phyloP scores from a whole-genome alignment of 2,113 vertebrate species.

The Micronycteris hirsuta region DNA sequence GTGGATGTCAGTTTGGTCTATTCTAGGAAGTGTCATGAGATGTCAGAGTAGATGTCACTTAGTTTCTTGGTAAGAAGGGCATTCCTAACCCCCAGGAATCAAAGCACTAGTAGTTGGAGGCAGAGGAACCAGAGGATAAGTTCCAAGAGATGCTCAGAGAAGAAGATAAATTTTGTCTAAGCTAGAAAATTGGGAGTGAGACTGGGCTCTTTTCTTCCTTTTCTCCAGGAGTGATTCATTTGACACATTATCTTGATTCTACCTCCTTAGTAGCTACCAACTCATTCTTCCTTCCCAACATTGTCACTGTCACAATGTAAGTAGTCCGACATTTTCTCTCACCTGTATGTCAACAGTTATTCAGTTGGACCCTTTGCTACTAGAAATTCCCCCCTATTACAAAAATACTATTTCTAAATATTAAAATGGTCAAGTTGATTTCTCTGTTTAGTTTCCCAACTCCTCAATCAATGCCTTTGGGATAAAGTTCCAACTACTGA shows the following conservation, averaged over 20 bases:
- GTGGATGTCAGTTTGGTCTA: not conserved
- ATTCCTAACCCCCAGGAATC: not conserved
- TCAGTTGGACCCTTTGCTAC: not conserved
- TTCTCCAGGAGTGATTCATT: not conserved
- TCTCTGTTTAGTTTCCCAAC: not conserved
- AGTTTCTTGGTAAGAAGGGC: not conserved
- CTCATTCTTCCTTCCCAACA: not conserved
- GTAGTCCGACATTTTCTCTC: not conserved
- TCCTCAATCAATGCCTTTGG: not conserved
- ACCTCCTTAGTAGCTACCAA: not conserved
- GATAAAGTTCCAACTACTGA: constrained; percentile 7
- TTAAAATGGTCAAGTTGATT: not conserved
- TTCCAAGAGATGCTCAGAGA: not conserved
- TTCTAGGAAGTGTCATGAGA: not conserved
- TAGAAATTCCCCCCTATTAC: not conserved
- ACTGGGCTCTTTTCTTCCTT: not conserved
- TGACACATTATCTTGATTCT: not conserved
- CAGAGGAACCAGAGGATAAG: not conserved
- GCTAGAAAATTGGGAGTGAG: not conserved
- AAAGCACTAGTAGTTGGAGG: not conserved
- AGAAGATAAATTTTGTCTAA: not conserved
- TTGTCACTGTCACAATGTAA: not conserved
- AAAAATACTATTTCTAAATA: constrained; percentile 3
- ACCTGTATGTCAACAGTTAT: not conserved
- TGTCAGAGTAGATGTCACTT: not conserved